These are phyloP conservation scores for Palloptera scutellata DNA, from an alignment of 2,888 invertebrate genomes.

Conservation along the genomic window DNA sequence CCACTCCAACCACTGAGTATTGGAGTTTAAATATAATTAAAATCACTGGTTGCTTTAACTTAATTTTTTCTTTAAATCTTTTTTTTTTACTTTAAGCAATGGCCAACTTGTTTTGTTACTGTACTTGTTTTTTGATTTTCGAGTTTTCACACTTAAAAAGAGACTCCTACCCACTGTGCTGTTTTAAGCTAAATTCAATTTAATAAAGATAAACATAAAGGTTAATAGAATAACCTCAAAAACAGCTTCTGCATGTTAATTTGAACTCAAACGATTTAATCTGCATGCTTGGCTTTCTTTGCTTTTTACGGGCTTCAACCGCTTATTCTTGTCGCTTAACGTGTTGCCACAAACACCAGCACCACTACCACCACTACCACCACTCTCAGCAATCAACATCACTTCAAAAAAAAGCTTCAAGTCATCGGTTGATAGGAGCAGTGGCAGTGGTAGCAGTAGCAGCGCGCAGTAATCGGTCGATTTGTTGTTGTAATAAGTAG, in stretches of 20 bases:
- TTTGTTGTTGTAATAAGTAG: too few species aligned
- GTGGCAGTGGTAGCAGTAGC: neutral
- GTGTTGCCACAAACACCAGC: neutral
- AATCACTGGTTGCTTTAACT: too few species aligned
- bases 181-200: conserved; percentile 14
- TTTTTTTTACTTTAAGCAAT: too few species aligned
- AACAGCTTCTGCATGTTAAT: conserved; percentile 25
- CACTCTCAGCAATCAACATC: conserved; percentile 7
- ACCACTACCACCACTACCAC: neutral
- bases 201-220: conserved; percentile 28
- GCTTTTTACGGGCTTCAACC: neutral
- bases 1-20: too few species aligned
- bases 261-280: conserved; percentile 32
- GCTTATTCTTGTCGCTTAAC: neutral
- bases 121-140: too few species aligned
- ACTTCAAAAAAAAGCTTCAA: neutral
- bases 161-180: conserved; percentile 2
- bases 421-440: neutral
- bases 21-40: too few species aligned
- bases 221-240: conserved; percentile 29
- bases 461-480: neutral
- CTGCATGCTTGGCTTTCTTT: conserved; percentile 16
- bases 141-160: neutral
- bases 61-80: too few species aligned
- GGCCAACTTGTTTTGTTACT: too few species aligned